phyloP scores from a whole-genome alignment of 2,797 vertebrate genomes.

The Pseudochaenichthys georgianus region DNA sequence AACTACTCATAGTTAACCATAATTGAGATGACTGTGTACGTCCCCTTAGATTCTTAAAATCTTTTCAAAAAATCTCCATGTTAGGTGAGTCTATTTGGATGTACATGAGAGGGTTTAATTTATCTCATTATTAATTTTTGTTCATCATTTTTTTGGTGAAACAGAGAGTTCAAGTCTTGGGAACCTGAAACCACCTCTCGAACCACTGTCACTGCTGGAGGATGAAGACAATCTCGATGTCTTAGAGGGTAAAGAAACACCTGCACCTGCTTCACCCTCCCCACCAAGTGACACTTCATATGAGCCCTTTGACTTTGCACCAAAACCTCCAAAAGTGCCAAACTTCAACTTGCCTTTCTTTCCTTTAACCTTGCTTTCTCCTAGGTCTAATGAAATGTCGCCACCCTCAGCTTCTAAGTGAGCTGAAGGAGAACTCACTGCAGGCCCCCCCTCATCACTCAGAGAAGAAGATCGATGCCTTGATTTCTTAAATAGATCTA shows the following conservation, averaged over 20 bases:
- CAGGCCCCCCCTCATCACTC: slow-evolving; percentile 88
- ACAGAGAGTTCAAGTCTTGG: slow-evolving; percentile 87
- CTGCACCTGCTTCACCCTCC: slow-evolving; percentile 83
- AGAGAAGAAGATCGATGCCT: slow-evolving; percentile 89
- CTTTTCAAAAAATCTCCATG: slow-evolving; percentile 30
- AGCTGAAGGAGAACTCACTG: slow-evolving; percentile 82
- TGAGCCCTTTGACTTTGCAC: slow-evolving; percentile 93
- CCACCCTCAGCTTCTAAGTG: slow-evolving; percentile 86
- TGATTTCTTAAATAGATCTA: slow-evolving; percentile 91
- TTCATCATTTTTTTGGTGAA: slow-evolving; percentile 88
- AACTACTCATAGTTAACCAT: slow-evolving; percentile 35
- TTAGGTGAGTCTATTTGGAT: slow-evolving; percentile 37
- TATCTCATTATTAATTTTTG: slow-evolving; percentile 24
- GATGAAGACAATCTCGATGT: slow-evolving; percentile 90
- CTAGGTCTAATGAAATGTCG: slow-evolving; percentile 83
- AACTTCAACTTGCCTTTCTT: slow-evolving; percentile 93
- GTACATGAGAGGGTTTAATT: slow-evolving; percentile 61
- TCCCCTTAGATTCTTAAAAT: slow-evolving; percentile 24
- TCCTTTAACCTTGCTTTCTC: slow-evolving; percentile 82
- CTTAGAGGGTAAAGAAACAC: slow-evolving; percentile 82
- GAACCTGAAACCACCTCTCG: slow-evolving; percentile 84
- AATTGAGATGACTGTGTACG: slow-evolving; percentile 58
- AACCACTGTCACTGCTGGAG: slow-evolving; percentile 90
- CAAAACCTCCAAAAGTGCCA: slow-evolving; percentile 95
- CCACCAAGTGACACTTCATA: slow-evolving; percentile 95